phyloP scores from a whole-genome alignment of 2,113 vertebrate species.

The Nipponia nippon region DNA sequence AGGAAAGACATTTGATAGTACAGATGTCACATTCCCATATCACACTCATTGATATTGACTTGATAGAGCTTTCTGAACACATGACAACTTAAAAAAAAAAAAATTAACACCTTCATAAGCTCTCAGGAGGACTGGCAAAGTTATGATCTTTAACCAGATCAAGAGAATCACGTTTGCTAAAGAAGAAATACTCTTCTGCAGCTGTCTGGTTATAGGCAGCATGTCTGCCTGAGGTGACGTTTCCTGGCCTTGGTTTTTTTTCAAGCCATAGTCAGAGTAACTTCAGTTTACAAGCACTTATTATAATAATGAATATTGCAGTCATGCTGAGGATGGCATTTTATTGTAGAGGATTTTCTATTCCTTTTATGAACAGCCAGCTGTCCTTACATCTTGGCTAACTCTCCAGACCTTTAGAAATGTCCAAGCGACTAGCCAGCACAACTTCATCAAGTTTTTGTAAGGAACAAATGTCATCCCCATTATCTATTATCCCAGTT shows the following conservation, averaged over 20 bases:
- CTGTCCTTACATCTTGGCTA: background rate
- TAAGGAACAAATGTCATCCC: background rate
- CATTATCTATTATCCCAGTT: background rate
- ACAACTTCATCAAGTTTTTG: background rate
- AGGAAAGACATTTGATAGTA: background rate
- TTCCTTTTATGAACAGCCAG: background rate
- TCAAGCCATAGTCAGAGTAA: background rate
- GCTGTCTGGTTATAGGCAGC: background rate
- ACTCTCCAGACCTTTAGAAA: background rate
- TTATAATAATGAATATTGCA: background rate
- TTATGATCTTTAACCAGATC: background rate
- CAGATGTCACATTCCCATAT: background rate
- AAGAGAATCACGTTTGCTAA: background rate
- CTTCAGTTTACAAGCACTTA: background rate
- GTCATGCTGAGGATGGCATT: background rate
- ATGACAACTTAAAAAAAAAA: background rate
- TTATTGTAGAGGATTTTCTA: background rate
- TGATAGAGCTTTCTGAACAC: background rate
- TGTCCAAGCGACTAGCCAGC: background rate
- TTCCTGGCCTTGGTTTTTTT: background rate
- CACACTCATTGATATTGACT: background rate
- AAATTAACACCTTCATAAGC: background rate
- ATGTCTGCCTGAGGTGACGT: background rate
- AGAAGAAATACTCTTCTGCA: background rate
- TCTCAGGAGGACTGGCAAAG: background rate